These are phyloP conservation scores for Mus caroli DNA, from an alignment of 2,797 vertebrate genomes.

Conservation along the genomic window DNA sequence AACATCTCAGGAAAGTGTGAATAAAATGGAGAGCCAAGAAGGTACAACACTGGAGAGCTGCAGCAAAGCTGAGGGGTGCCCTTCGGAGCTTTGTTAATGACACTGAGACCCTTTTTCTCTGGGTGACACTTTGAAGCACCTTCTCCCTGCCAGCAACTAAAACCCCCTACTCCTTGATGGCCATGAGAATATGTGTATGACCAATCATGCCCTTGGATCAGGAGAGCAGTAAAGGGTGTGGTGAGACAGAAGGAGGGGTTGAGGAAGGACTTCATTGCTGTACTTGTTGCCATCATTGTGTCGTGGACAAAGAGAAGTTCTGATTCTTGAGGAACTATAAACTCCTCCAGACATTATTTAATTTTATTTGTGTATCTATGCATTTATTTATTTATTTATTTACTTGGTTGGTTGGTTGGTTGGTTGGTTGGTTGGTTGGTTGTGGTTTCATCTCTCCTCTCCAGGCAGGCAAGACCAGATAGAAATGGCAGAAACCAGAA, in stretches of 20 bases:
- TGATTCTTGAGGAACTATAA: neutral
- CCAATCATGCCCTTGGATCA: neutral
- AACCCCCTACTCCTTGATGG: neutral
- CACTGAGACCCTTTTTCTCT: neutral
- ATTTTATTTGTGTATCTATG: neutral
- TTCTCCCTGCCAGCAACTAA: neutral
- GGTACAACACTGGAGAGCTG: neutral
- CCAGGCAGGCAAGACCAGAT: neutral
- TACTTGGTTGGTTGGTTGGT: too few relatives aligned
- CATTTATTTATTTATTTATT: too few relatives aligned
- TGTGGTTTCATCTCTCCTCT: neutral
- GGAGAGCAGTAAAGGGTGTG: neutral
- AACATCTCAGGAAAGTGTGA: slow-evolving; percentile 44
- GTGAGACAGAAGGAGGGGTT: neutral
- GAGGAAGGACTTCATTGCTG: neutral
- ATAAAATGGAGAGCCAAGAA: neutral
- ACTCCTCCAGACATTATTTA: neutral
- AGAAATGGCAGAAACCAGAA: neutral
- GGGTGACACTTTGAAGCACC: neutral
- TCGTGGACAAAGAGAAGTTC: neutral
- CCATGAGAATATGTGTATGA: neutral
- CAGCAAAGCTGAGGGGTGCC: neutral
- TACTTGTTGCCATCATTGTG: neutral
- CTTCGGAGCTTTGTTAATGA: slow-evolving; percentile 40
- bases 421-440: too few relatives aligned